phyloP scores from a whole-genome alignment of 2,888 invertebrate species.

The Eupithecia tripunctaria region DNA sequence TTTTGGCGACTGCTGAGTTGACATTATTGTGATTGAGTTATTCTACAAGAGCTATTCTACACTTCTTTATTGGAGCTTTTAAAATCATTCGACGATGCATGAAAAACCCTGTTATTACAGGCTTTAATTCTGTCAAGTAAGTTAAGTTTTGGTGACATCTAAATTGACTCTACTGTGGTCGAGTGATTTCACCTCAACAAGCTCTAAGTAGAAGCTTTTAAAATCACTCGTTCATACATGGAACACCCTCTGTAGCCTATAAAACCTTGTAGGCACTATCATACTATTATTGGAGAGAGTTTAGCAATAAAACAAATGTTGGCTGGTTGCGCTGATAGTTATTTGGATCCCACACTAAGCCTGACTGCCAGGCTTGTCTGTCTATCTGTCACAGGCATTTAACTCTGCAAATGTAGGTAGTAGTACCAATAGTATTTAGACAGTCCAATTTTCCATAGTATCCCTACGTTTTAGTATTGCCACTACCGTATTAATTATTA shows the following conservation, averaged over 20 bases:
- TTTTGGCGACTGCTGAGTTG: too few relatives aligned
- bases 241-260: background rate
- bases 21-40: too few relatives aligned
- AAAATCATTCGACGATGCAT: too few relatives aligned
- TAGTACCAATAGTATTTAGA: too few relatives aligned
- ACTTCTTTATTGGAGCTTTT: too few relatives aligned
- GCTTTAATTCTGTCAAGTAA: too few relatives aligned
- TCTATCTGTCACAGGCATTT: background rate
- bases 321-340: background rate
- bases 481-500: background rate
- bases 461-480: background rate
- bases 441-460: background rate
- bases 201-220: too few relatives aligned
- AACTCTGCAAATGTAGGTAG: background rate
- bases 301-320: background rate
- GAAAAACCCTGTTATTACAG: too few relatives aligned
- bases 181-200: too few relatives aligned
- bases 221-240: background rate
- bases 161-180: too few relatives aligned
- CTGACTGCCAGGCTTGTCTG: background rate
- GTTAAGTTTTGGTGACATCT: too few relatives aligned
- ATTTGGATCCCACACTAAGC: background rate
- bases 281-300: slow-evolving; percentile 4
- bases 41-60: too few relatives aligned
- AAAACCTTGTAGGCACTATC: background rate